phyloP scores from a whole-genome alignment of 1,140 invertebrate genomes.

The Psilanteris sp. region DNA sequence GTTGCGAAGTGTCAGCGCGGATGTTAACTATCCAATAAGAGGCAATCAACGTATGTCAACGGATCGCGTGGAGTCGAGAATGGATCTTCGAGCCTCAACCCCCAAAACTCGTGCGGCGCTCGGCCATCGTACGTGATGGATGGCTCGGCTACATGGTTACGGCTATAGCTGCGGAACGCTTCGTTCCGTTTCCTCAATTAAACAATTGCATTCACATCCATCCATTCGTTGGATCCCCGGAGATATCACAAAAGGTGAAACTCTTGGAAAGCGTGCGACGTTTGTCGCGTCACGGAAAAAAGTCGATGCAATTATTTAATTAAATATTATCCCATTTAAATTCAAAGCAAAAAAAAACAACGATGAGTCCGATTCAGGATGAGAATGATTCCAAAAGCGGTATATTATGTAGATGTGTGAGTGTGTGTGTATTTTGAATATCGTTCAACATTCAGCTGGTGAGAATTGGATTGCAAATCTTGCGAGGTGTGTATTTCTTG shows the following conservation, averaged over 20 bases:
- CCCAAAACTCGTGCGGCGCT: conserved; percentile 27
- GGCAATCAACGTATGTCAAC: conserved; percentile 71
- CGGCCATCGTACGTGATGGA: conserved; percentile 68
- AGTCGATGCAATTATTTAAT: too few species aligned
- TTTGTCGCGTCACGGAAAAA: conserved; percentile 11
- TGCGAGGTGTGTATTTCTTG: too few species aligned
- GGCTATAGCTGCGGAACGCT: conserved; percentile 49
- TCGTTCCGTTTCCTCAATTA: conserved; percentile 71
- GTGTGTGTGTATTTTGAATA: too few species aligned
- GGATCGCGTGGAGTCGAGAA: conserved; percentile 48
- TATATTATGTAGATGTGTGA: too few species aligned
- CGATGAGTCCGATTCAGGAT: too few species aligned
- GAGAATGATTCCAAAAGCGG: too few species aligned
- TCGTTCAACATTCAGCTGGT: too few species aligned
- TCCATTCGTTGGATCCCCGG: conserved; percentile 45
- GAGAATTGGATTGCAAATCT: too few species aligned
- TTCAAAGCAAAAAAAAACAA: too few species aligned
- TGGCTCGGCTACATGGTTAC: conserved; percentile 58
- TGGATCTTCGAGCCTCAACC: conserved; percentile 45
- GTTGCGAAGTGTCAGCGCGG: conserved; percentile 59
- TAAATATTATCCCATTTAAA: conserved; percentile 8
- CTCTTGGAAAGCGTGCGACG: conserved; percentile 10
- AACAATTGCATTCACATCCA: conserved; percentile 73
- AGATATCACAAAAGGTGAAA: conserved; percentile 23
- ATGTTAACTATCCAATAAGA: conserved; percentile 73